Percentiles rank a stretch among this genome's conserved stretches.
phyloP scores from a whole-genome alignment of 1,140 invertebrate species.

The Drosophila subpulchrella region DNA sequence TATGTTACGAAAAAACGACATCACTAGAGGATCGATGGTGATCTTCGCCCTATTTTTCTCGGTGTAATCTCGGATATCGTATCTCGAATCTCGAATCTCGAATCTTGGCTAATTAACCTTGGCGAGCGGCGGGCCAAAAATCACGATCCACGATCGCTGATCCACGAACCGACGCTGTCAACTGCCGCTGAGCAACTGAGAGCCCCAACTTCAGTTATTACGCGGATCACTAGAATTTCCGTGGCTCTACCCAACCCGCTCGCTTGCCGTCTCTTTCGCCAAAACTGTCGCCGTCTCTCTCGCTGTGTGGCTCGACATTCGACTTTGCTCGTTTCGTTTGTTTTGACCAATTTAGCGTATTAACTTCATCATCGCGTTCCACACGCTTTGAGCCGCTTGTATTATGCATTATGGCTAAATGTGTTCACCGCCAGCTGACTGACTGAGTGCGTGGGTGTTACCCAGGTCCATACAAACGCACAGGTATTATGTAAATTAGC shows the following conservation, averaged over 20 bases:
- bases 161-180: slow-evolving; percentile 52
- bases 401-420: slow-evolving; percentile 16
- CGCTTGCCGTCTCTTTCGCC: slow-evolving; percentile 17
- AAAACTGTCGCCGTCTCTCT: slow-evolving; percentile 20
- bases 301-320: slow-evolving; percentile 24
- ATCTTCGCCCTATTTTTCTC: slow-evolving; percentile 18
- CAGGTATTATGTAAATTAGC: slow-evolving; percentile 43
- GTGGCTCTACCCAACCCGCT: slow-evolving; percentile 1
- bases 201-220: slow-evolving; percentile 67
- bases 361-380: slow-evolving; percentile 69
- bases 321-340: slow-evolving; percentile 52
- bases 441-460: slow-evolving; percentile 43
- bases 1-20: slow-evolving; percentile 83
- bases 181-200: slow-evolving; percentile 70
- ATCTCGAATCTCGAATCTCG: slow-evolving; percentile 23
- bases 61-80: slow-evolving; percentile 24
- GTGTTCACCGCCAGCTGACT: slow-evolving; percentile 32
- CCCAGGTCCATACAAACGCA: background rate
- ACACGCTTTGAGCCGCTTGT: slow-evolving; percentile 43
- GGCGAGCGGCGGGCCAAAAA: slow-evolving; percentile 14
- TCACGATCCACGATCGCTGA: slow-evolving; percentile 19
- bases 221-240: slow-evolving; percentile 77
- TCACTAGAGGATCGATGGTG: slow-evolving; percentile 23
- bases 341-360: slow-evolving; percentile 80
- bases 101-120: slow-evolving; percentile 37